These are phyloP conservation scores for Cyprinella venusta DNA, from an alignment of 2,797 vertebrate species.

Conservation along the genomic window DNA sequence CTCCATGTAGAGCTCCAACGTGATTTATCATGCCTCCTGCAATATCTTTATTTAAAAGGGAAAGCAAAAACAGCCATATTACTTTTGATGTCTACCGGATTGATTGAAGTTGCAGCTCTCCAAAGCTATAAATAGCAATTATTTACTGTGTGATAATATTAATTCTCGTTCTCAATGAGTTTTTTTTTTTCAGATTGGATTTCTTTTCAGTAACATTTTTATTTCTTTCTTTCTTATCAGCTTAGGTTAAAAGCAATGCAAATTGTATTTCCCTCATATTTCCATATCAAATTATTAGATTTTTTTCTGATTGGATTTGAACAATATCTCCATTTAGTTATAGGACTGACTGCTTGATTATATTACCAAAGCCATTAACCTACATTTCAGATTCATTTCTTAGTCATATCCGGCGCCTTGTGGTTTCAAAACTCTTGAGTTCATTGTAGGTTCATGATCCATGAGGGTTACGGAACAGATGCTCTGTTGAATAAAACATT, in stretches of 20 bases:
- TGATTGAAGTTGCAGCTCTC: conserved; percentile 13
- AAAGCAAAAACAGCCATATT: not conserved
- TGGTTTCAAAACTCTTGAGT: conserved; percentile 24
- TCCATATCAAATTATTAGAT: conserved; percentile 24
- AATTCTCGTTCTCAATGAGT: not conserved
- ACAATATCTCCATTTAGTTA: conserved; percentile 40
- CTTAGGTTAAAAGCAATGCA: not conserved
- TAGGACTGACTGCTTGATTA: conserved; percentile 13
- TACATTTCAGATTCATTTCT: conserved; percentile 34
- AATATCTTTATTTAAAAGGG: conserved; percentile 36
- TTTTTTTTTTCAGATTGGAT: conserved; percentile 10
- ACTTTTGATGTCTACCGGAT: conserved; percentile 1
- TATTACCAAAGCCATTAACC: conserved; percentile 42
- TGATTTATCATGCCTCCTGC: conserved; percentile 25
- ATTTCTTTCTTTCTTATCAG: conserved; percentile 16
- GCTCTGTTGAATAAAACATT: conserved; percentile 28
- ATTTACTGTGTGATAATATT: conserved; percentile 18
- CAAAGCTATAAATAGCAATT: conserved; percentile 11
- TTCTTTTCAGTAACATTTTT: not conserved
- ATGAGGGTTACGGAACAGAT: not conserved
- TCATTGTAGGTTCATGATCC: conserved; percentile 24
- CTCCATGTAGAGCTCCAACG: not conserved
- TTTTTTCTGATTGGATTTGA: conserved; percentile 31
- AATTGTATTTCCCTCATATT: conserved; percentile 6
- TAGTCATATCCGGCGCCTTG: not conserved